phyloP scores from a whole-genome alignment of 1,140 invertebrate genomes.

The Eumeta japonica region DNA sequence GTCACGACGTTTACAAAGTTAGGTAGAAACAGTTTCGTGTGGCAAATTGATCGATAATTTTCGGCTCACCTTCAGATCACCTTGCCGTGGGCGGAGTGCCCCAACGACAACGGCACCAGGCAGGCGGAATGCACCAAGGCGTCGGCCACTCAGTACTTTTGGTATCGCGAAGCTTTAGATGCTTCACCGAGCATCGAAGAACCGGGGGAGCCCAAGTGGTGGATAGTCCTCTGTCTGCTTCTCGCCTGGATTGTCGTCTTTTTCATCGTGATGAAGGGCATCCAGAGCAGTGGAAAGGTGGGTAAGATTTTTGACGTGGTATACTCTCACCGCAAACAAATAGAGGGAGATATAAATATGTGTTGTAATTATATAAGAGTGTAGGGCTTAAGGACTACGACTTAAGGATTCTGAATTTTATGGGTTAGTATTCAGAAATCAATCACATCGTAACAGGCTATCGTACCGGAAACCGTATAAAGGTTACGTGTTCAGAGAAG shows the following conservation, averaged over 20 bases:
- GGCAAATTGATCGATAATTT: too few relatives aligned
- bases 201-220: constrained; percentile 84
- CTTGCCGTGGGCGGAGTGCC: constrained; percentile 85
- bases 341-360: too few relatives aligned
- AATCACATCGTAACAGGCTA: too few relatives aligned
- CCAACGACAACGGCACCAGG: constrained; percentile 69
- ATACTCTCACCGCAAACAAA: too few relatives aligned
- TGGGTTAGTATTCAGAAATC: too few relatives aligned
- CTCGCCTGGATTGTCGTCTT: constrained; percentile 94
- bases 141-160: constrained; percentile 86
- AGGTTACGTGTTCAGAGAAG: too few relatives aligned
- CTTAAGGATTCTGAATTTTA: too few relatives aligned
- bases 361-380: too few relatives aligned
- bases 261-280: constrained; percentile 97
- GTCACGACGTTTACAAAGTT: too few relatives aligned
- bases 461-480: too few relatives aligned
- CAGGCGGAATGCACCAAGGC: constrained; percentile 77
- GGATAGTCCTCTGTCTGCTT: constrained; percentile 89
- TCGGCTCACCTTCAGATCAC: constrained; percentile 65
- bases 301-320: constrained; percentile 9
- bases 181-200: constrained; percentile 81
- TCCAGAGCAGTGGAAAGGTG: constrained; percentile 96
- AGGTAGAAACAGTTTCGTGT: too few relatives aligned
- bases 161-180: constrained; percentile 84
- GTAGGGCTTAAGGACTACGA: too few relatives aligned